phyloP scores from a whole-genome alignment of 2,888 invertebrate species.

The Trissolcus brochymenae region DNA sequence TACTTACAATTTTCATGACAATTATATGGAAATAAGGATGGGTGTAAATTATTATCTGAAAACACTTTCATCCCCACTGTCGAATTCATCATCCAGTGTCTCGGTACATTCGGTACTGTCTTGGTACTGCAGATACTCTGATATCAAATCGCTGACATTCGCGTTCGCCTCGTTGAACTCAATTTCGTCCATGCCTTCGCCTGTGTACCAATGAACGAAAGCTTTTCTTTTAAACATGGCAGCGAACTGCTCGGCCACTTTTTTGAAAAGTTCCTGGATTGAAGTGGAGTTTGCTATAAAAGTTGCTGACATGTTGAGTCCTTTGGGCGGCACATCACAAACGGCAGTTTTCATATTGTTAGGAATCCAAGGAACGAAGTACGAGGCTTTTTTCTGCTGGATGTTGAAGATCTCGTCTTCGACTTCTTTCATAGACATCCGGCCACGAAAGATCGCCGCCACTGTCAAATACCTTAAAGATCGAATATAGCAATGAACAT shows the following conservation, averaged over 20 bases:
- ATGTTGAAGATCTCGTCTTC: constrained; percentile 85
- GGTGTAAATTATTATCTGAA: neutral
- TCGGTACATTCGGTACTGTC: constrained; percentile 74
- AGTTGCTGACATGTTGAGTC: constrained; percentile 91
- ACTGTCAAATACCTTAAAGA: constrained; percentile 78
- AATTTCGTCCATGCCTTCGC: constrained; percentile 98
- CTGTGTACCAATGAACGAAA: constrained; percentile 98
- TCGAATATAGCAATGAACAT: neutral
- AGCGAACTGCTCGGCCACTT: constrained; percentile 91
- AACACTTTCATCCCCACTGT: constrained; percentile 10
- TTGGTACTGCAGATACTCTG: constrained; percentile 96
- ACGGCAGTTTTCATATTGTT: constrained; percentile 89
- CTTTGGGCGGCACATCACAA: constrained; percentile 87
- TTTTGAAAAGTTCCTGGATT: constrained; percentile 92
- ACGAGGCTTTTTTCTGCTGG: constrained; percentile 81
- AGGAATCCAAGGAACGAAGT: constrained; percentile 86
- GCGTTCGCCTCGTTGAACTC: constrained; percentile 98
- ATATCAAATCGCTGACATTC: constrained; percentile 94
- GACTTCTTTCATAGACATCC: constrained; percentile 86
- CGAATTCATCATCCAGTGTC: neutral
- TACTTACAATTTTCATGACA: too few species aligned
- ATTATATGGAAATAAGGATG: too few species aligned
- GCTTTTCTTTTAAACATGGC: constrained; percentile 98
- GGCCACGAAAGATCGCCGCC: constrained; percentile 84
- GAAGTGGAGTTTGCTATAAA: constrained; percentile 93